phyloP scores from a whole-genome alignment of 2,113 vertebrate species.

The Toxotes chatareus region DNA sequence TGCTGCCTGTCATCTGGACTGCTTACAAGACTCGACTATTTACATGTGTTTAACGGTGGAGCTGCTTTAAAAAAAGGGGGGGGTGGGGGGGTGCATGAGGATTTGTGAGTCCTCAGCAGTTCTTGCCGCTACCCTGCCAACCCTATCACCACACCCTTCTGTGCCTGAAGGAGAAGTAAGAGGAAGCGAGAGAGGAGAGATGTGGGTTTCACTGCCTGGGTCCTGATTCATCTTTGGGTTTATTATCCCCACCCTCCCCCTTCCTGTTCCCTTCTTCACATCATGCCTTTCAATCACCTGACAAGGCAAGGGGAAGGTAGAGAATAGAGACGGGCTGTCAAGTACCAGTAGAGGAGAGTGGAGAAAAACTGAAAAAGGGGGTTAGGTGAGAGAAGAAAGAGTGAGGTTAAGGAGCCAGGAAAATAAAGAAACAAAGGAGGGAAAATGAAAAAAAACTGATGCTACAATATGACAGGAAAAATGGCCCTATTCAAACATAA shows the following conservation, averaged over 20 bases:
- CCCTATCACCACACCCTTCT: constrained; percentile 44
- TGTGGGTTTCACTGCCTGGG: constrained; percentile 14
- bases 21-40: constrained; percentile 62
- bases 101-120: constrained; percentile 66
- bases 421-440: not conserved
- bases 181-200: not conserved
- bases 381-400: not conserved
- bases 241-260: constrained; percentile 26
- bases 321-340: constrained; percentile 12
- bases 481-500: not conserved
- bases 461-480: not conserved
- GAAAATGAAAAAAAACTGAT: not conserved
- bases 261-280: constrained; percentile 17
- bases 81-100: not conserved
- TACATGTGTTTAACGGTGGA: constrained; percentile 61
- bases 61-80: constrained; percentile 22
- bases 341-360: constrained; percentile 7
- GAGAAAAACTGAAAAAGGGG: not conserved
- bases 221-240: constrained; percentile 50
- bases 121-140: constrained; percentile 36
- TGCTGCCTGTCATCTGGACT: constrained; percentile 68
- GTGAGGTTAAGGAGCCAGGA: not conserved
- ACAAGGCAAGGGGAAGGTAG: constrained; percentile 16
- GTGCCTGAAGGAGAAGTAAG: constrained; percentile 33
- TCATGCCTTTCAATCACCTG: constrained; percentile 59